Conservation (phyloP, 2,888 invertebrate genomes). For the Trichopoda pennipes region DNA sequence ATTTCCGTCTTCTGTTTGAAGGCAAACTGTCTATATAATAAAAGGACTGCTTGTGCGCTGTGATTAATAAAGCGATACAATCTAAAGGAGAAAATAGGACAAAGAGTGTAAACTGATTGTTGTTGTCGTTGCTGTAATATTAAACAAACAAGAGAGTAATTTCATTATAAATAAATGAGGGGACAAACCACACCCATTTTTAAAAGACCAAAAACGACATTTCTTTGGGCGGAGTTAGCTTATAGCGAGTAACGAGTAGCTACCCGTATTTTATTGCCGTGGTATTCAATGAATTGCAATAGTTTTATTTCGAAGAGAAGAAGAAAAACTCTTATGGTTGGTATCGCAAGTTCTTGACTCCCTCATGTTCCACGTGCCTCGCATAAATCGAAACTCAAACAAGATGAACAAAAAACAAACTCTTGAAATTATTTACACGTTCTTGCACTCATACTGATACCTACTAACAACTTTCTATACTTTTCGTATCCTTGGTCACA, state of each 20-base stretch:
- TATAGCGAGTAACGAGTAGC: constrained; percentile 53
- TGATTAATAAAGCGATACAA: not conserved
- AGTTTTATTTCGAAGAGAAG: not conserved
- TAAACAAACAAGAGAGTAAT: constrained; percentile 25
- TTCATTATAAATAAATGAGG: not conserved
- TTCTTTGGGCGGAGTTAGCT: constrained; percentile 40
- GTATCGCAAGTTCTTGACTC: constrained; percentile 60
- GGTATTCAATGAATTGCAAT: constrained; percentile 4
- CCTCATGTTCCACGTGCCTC: constrained; percentile 75
- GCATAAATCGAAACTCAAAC: constrained; percentile 77
- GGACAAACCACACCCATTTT: constrained; percentile 48
- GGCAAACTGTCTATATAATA: constrained; percentile 13
- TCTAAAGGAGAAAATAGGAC: constrained; percentile 25
- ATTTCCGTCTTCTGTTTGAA: constrained; percentile 12
- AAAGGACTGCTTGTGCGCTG: constrained; percentile 41
- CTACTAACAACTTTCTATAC: not conserved
- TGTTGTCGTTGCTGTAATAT: not conserved
- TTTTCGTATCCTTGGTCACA: constrained; percentile 58
- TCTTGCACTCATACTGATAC: constrained; percentile 27
- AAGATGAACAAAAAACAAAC: constrained; percentile 64
- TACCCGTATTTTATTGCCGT: not conserved
- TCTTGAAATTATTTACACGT: constrained; percentile 38
- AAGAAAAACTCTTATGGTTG: constrained; percentile 6
- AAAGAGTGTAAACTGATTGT: not conserved
- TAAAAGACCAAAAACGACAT: constrained; percentile 1